Base-by-base conservation (phyloP, 2,113 vertebrate genomes). In the Hipposideros armiger region DNA sequence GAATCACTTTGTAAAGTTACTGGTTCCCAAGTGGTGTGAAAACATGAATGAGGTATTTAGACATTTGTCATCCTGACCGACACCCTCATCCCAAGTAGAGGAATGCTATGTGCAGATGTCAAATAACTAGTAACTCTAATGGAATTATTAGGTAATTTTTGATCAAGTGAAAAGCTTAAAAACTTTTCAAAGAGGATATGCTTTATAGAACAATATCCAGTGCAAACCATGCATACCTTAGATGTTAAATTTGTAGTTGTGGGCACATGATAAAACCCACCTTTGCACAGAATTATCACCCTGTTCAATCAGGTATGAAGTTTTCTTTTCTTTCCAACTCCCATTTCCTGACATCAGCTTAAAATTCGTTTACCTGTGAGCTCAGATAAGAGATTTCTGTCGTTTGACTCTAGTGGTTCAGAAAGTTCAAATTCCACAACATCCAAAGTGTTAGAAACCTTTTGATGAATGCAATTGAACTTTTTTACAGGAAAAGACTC, bases 361-460 rank as follows among this genome's bases (percentile, higher is more conserved):
- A 69, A 69, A 66, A 22, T 24, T 50, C 84, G 2, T 77, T 90
- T 76, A 84, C 70, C 26, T 78, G 26, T 70, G 85, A 85, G 32
- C 30, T 95, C 88, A 85, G 50, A 15, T 74, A 89, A 90, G 52
- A 85, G 30, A 90, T 90, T 90, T 85, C 80, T 70, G 73, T 77
- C 52, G 64, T 72, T 91, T 91, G 52, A 86, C 54, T 95, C 28
- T 89, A 11, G 8, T 86, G 32, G 30, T 76, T 76, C 78, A 80
- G 28, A 54, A 89, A 89, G 26, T 86, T 84, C 52, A 70, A 90
- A 78, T 70, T 54, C 28, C 28, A 78, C 14, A 78, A 67, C 42
- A 78, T 42, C 45, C 73, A 54, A 62, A 72, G 52, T 62, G 22
- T 95, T 95, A 86, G 81, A 80, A 78, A 85, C 17, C 9, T 87